Conservation (phyloP, 2,113 vertebrate genomes). For the Prionailurus viverrinus region DNA sequence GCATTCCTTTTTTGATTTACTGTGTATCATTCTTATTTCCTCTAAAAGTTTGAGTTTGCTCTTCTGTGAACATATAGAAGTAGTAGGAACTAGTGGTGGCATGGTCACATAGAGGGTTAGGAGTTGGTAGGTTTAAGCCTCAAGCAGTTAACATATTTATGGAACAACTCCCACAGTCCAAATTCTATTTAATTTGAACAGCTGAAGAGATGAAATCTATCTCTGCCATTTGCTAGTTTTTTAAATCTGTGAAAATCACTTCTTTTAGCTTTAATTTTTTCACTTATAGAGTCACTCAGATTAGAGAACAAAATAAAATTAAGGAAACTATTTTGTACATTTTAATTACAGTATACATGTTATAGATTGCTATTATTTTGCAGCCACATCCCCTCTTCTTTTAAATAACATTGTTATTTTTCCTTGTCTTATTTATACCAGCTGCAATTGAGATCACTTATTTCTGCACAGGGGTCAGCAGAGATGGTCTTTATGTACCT, state of each 20-base stretch:
- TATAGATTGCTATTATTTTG: slow-evolving; percentile 1
- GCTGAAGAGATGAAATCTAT: slow-evolving; percentile 12
- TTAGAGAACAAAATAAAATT: slow-evolving; percentile 31
- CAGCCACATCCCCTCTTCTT: neutral
- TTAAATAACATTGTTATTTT: neutral
- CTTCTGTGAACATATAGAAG: neutral
- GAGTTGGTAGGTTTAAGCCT: slow-evolving; percentile 6
- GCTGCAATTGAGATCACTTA: neutral
- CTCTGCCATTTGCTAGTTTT: slow-evolving; percentile 33
- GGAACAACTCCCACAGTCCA: neutral
- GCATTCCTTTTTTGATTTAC: neutral
- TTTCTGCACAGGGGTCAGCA: neutral
- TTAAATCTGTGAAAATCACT: neutral
- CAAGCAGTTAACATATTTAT: neutral
- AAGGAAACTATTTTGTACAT: neutral
- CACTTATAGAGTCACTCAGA: neutral
- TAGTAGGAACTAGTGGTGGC: neutral
- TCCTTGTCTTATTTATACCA: neutral
- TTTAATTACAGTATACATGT: neutral
- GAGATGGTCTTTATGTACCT: neutral
- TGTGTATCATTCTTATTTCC: neutral
- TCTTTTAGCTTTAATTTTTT: slow-evolving; percentile 39
- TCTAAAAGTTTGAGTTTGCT: neutral
- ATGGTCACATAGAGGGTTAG: neutral
- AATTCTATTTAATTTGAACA: slow-evolving; percentile 10